phyloP scores from a whole-genome alignment of 2,113 vertebrate species.

The Callipepla squamata region DNA sequence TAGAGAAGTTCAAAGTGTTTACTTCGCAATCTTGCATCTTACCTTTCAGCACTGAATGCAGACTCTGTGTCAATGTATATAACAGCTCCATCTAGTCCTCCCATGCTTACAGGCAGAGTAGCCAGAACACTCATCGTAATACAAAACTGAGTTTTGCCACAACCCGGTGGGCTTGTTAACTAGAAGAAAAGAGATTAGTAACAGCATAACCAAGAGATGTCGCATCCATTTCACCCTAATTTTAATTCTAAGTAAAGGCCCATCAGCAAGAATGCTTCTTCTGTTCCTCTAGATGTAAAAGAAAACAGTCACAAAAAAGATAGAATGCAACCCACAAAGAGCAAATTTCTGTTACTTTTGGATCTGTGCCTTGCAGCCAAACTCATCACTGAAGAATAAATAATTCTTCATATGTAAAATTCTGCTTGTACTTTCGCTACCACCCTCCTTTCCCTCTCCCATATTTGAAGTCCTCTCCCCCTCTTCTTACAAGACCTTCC shows the following conservation, averaged over 20 bases:
- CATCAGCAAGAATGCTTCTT: neutral
- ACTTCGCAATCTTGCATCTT: neutral
- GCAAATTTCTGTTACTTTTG: neutral
- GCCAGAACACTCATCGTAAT: conserved; percentile 86
- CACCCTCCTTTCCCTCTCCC: neutral
- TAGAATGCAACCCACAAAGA: neutral
- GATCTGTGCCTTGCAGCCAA: neutral
- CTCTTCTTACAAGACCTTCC: neutral
- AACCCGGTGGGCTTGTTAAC: conserved; percentile 87
- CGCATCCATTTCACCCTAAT: neutral
- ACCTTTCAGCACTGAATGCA: conserved; percentile 88
- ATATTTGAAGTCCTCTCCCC: neutral
- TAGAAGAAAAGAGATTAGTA: conserved; percentile 35
- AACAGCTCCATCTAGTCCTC: conserved; percentile 82
- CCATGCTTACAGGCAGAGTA: conserved; percentile 81
- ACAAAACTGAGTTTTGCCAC: conserved; percentile 89
- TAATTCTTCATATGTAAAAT: neutral
- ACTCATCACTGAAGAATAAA: neutral
- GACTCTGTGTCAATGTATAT: conserved; percentile 87
- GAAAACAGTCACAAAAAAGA: neutral
- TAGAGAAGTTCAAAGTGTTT: neutral
- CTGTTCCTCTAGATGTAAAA: neutral
- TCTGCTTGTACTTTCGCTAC: neutral
- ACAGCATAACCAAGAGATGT: neutral
- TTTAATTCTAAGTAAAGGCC: neutral